A percentile compares a stretch with the other conserved stretches of the same genome.
phyloP scores from a whole-genome alignment of 2,888 invertebrate genomes.

The Ornithoptera priamus region DNA sequence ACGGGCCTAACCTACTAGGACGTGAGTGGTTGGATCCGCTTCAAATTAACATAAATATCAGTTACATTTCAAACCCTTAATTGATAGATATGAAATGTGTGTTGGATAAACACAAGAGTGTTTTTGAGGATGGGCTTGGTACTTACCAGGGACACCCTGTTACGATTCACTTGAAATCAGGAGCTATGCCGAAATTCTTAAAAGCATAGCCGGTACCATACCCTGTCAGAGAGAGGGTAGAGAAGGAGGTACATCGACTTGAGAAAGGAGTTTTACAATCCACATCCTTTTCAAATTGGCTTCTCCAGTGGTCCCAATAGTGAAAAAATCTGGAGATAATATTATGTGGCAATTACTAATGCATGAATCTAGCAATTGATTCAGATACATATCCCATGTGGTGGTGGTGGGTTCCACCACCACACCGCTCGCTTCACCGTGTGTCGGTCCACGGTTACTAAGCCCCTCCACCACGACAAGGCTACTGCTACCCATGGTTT shows the following conservation, averaged over 20 bases:
- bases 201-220: neutral
- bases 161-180: neutral
- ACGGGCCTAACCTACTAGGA: neutral
- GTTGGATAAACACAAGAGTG: neutral
- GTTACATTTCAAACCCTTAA: neutral
- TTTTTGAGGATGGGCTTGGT: neutral
- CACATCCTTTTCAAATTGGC: neutral
- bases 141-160: neutral
- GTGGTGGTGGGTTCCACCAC: too few relatives aligned
- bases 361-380: constrained; percentile 35
- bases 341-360: too few relatives aligned
- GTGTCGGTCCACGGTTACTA: too few relatives aligned
- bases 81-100: neutral
- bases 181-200: neutral
- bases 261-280: neutral
- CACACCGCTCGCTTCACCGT: too few relatives aligned
- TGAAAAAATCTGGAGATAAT: constrained; percentile 28
- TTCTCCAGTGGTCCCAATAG: constrained; percentile 32
- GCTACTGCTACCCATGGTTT: too few relatives aligned
- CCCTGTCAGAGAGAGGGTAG: neutral
- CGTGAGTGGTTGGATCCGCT: neutral
- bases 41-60: neutral
- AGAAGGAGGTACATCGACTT: neutral
- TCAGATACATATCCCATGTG: constrained; percentile 33
- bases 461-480: too few relatives aligned